Evolutionary conservation across 2,797 vertebrate species (phyloP).

Genomic region (Strix occidentalis): DNA sequence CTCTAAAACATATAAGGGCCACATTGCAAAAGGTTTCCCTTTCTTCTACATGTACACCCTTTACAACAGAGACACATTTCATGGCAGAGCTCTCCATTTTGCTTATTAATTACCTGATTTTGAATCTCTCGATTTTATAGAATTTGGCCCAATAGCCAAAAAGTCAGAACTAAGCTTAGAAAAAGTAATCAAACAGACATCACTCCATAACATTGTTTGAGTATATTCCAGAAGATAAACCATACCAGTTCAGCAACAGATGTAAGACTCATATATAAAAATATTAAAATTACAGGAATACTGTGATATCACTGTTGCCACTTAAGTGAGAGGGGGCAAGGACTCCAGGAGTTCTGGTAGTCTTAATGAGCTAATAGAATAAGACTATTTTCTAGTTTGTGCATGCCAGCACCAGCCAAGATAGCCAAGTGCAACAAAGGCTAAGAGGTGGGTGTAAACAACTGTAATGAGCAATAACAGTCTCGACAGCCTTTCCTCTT

Average conservation of each 20-base stretch:
- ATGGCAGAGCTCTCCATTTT: not conserved
- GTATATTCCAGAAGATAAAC: not conserved
- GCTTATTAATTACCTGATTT: not conserved
- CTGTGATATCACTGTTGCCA: not conserved
- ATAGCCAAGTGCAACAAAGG: not conserved
- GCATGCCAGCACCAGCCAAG: not conserved
- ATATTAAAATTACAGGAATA: not conserved
- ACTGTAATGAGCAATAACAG: not conserved
- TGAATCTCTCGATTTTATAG: not conserved
- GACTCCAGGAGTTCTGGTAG: not conserved
- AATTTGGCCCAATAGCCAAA: not conserved
- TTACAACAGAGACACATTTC: not conserved
- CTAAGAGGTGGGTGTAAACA: not conserved
- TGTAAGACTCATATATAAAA: not conserved
- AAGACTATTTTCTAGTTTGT: not conserved
- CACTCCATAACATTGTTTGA: not conserved
- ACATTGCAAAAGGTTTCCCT: not conserved
- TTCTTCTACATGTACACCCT: fast-evolving
- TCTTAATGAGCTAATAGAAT: not conserved
- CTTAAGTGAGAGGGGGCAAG: not conserved
- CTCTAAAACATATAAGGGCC: not conserved
- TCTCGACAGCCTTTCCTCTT: not conserved
- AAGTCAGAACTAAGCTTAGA: not conserved
- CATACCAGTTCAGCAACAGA: not conserved
- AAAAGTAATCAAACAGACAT: not conserved